Percentiles rank a stretch among this genome's conserved stretches.
Evolutionary conservation across 2,113 vertebrate genomes (phyloP).

Genomic region (Syngnathus floridae): DNA sequence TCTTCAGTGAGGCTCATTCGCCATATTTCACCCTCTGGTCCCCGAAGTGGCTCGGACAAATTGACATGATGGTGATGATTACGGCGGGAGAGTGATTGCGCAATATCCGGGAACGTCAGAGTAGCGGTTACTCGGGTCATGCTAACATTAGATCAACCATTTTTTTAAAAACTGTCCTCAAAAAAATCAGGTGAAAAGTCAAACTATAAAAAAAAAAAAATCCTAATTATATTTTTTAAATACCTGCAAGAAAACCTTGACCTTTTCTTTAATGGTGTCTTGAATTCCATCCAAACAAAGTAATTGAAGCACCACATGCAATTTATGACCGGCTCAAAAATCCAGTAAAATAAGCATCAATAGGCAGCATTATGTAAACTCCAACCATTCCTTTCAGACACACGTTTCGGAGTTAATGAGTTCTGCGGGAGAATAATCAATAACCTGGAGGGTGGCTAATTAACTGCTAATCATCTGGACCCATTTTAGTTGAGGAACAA

Average conservation of each 20-base stretch:
- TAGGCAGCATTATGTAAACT: slow-evolving; percentile 17
- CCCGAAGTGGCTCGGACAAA: slow-evolving; percentile 21
- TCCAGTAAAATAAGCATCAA: not conserved
- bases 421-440: slow-evolving; percentile 56
- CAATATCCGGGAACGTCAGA: not conserved
- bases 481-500: slow-evolving; percentile 49
- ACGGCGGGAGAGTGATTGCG: slow-evolving; percentile 27
- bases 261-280: not conserved
- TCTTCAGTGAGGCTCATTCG: slow-evolving; percentile 22
- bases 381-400: slow-evolving; percentile 18
- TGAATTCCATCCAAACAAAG: not conserved
- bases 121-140: too few relatives aligned
- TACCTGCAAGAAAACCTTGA: not conserved
- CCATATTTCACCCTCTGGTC: slow-evolving; percentile 53
- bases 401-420: slow-evolving; percentile 36
- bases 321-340: slow-evolving; percentile 1
- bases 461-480: slow-evolving; percentile 60
- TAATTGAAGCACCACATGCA: not conserved
- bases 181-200: not conserved
- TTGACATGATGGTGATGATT: slow-evolving; percentile 28
- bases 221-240: not conserved
- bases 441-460: slow-evolving; percentile 59
- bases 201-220: too few relatives aligned
- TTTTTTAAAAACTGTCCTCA: not conserved
- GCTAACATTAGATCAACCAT: too few relatives aligned